A percentile compares a stretch with the other conserved stretches of the same genome.
Evolutionary conservation across 2,113 vertebrate genomes (phyloP).

Genomic region (Melanostigma gelatinosum): DNA sequence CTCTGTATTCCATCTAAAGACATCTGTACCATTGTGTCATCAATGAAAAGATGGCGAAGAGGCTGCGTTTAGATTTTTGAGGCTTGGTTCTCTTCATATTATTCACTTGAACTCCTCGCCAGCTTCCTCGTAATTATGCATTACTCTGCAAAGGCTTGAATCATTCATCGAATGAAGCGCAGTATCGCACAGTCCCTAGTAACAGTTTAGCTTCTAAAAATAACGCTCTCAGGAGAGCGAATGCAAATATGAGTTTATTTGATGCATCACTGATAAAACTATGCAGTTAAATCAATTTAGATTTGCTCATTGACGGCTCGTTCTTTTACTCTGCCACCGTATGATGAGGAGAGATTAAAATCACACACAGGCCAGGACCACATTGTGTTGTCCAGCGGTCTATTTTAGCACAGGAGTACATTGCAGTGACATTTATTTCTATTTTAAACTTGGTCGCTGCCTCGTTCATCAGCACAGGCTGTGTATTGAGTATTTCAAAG

Average conservation of each 20-base stretch:
- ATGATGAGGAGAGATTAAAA: conserved; percentile 37
- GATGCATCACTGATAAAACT: conserved; percentile 47
- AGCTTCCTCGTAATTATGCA: conserved; percentile 63
- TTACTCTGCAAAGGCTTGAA: conserved; percentile 71
- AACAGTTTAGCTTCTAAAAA: conserved; percentile 78
- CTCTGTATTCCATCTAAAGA: conserved; percentile 24
- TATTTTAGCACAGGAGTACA: conserved; percentile 32
- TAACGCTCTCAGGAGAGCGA: conserved; percentile 54
- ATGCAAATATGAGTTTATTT: conserved; percentile 68
- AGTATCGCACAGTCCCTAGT: conserved; percentile 65
- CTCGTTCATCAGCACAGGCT: conserved; percentile 50
- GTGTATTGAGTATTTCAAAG: conserved; percentile 57
- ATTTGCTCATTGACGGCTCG: conserved; percentile 19
- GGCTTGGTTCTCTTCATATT: conserved; percentile 29
- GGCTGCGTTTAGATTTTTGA: conserved; percentile 5
- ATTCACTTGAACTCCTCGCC: conserved; percentile 42
- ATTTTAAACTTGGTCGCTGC: conserved; percentile 48
- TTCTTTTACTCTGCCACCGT: conserved; percentile 17
- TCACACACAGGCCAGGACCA: conserved; percentile 27
- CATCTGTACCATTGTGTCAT: conserved; percentile 25
- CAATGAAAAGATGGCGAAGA: conserved; percentile 25
- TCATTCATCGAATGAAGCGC: conserved; percentile 74
- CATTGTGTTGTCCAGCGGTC: conserved; percentile 29
- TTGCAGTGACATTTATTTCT: conserved; percentile 22
- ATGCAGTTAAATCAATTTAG: conserved; percentile 37